Evolutionary conservation across 2,113 vertebrate species (phyloP).

Genomic region (Phodopus roborovskii): DNA sequence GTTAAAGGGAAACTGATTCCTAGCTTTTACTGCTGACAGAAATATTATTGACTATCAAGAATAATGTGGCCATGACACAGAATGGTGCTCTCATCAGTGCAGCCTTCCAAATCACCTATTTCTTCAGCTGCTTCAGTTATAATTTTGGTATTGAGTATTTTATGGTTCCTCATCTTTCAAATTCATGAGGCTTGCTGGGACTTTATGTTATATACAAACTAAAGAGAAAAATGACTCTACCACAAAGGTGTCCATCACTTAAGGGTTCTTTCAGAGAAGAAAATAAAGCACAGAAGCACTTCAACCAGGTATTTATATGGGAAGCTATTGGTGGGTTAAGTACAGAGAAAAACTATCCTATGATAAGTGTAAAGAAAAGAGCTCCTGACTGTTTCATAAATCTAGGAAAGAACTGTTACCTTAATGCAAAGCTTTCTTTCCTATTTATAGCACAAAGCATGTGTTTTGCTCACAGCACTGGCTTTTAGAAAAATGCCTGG

Average conservation of each 20-base stretch:
- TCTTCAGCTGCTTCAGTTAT: neutral
- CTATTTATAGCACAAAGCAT: neutral
- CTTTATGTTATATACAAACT: neutral
- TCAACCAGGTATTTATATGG: neutral
- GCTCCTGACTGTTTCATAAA: neutral
- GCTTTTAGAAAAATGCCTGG: neutral
- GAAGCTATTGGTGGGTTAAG: neutral
- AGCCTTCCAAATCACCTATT: neutral
- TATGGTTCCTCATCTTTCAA: neutral
- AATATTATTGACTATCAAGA: neutral
- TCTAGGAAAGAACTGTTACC: neutral
- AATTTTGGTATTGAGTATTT: neutral
- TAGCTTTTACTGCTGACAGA: neutral
- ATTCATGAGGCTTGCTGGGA: neutral
- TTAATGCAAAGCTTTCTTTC: neutral
- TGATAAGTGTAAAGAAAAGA: neutral
- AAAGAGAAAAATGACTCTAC: constrained; percentile 42
- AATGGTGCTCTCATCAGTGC: neutral
- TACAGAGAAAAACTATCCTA: neutral
- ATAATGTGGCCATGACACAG: neutral
- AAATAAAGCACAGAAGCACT: constrained; percentile 6
- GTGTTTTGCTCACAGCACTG: neutral
- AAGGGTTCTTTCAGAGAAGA: constrained; percentile 19
- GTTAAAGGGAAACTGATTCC: neutral
- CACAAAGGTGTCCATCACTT: constrained; percentile 21